Evolutionary conservation across 2,888 invertebrate species (phyloP).

Genomic region (Villa cingulata): DNA sequence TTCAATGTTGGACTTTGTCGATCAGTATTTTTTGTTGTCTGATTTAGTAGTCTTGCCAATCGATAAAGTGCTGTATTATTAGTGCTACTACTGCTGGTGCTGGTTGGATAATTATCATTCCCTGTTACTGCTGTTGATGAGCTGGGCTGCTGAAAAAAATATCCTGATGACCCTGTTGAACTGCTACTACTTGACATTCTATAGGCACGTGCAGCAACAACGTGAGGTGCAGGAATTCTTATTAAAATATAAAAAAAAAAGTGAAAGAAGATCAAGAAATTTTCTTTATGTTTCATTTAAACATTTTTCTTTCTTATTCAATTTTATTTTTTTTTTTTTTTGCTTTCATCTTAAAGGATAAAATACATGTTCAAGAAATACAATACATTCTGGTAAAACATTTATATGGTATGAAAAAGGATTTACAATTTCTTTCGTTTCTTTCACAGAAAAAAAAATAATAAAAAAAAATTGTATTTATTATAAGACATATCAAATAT

Average conservation of each 20-base stretch:
- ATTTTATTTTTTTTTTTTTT: too few species aligned
- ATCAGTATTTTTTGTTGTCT: conserved; percentile 26
- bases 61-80: conserved; percentile 38
- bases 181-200: conserved; percentile 32
- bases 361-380: too few species aligned
- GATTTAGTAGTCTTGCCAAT: conserved; percentile 43
- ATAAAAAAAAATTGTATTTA: too few species aligned
- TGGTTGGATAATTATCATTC: neutral
- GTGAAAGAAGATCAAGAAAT: too few species aligned
- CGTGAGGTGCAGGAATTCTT: conserved; percentile 45
- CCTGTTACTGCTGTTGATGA: conserved; percentile 15
- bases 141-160: conserved; percentile 16
- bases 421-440: too few species aligned
- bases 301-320: neutral
- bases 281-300: neutral
- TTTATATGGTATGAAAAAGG: too few species aligned
- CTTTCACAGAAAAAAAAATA: too few species aligned
- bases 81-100: conserved; percentile 14
- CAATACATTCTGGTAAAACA: too few species aligned
- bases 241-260: too few species aligned
- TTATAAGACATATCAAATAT: neutral
- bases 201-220: conserved; percentile 43
- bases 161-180: conserved; percentile 15
- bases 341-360: too few species aligned
- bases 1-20: conserved; percentile 29